Evolutionary conservation across 2,113 vertebrate genomes (phyloP).

Genomic region (Dolichallabes microphthalmus): DNA sequence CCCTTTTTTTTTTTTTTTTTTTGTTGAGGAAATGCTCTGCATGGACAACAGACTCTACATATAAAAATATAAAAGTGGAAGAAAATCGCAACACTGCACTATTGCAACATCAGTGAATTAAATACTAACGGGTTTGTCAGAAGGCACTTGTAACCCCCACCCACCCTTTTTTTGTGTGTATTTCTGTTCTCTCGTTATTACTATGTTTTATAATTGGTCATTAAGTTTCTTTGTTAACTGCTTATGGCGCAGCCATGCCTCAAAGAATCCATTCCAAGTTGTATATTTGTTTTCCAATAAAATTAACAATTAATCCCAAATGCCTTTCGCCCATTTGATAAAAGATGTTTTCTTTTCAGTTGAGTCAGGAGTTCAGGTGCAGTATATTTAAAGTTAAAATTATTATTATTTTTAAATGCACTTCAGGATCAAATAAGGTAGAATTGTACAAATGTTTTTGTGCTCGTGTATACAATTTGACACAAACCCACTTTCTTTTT

Average conservation of each 20-base stretch:
- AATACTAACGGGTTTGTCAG: slow-evolving; percentile 80
- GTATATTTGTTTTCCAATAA: slow-evolving; percentile 98
- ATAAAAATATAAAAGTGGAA: slow-evolving; percentile 62
- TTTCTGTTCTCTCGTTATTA: slow-evolving; percentile 71
- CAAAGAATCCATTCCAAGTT: slow-evolving; percentile 92
- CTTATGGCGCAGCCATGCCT: slow-evolving; percentile 88
- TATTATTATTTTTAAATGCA: not conserved
- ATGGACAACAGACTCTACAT: slow-evolving; percentile 75
- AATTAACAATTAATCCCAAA: slow-evolving; percentile 85
- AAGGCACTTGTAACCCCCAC: slow-evolving; percentile 77
- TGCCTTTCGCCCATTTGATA: slow-evolving; percentile 15
- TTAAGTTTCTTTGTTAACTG: slow-evolving; percentile 77
- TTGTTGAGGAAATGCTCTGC: slow-evolving; percentile 80
- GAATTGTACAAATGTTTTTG: not conserved
- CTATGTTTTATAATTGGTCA: slow-evolving; percentile 80
- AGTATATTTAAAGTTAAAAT: not conserved
- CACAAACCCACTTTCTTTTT: not conserved
- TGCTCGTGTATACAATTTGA: not conserved
- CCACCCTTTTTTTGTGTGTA: slow-evolving; percentile 59
- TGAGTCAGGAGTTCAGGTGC: not conserved
- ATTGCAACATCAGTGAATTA: slow-evolving; percentile 70
- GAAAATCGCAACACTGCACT: slow-evolving; percentile 76
- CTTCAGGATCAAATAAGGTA: not conserved
- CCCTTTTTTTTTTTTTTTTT: slow-evolving; percentile 54
- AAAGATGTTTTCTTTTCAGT: not conserved